A percentile compares a stretch with the other conserved stretches of the same genome.
Conservation (phyloP, 2,113 vertebrate species). For the Larimichthys crocea region DNA sequence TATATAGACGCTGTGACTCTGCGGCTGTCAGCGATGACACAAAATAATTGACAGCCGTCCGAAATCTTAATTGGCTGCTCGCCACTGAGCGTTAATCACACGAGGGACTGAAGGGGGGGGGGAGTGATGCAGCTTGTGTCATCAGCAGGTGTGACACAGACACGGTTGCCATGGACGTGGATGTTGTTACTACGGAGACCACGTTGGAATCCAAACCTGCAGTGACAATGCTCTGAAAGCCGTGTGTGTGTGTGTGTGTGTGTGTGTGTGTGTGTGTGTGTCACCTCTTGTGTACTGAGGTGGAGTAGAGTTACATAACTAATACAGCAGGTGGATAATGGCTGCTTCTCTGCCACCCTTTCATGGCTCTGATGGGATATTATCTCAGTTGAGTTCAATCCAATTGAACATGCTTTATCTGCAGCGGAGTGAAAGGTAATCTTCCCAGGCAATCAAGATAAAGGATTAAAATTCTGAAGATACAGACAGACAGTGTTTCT, state of each 20-base stretch:
- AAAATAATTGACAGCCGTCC: too few species aligned
- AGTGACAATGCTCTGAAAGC: not conserved
- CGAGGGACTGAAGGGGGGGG: not conserved
- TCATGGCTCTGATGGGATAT: constrained; percentile 51
- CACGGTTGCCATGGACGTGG: constrained; percentile 37
- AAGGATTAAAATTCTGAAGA: constrained; percentile 41
- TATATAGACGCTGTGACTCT: not conserved
- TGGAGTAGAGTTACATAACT: constrained; percentile 33
- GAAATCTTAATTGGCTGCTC: too few species aligned
- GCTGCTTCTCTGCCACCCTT: constrained; percentile 7
- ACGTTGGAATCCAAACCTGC: not conserved
- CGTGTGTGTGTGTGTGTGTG: constrained; percentile 30
- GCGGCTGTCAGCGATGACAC: too few species aligned
- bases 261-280: constrained; percentile 36
- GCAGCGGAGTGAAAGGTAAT: constrained; percentile 37
- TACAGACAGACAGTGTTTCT: constrained; percentile 26
- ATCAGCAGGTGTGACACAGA: constrained; percentile 24
- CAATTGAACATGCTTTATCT: constrained; percentile 20
- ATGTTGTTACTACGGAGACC: constrained; percentile 51
- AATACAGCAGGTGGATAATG: constrained; percentile 40
- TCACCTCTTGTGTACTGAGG: constrained; percentile 37
- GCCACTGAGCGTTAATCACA: not conserved
- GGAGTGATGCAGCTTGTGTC: constrained; percentile 16
- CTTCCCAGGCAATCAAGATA: constrained; percentile 35
- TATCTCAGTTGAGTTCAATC: constrained; percentile 50